phyloP scores from a whole-genome alignment of 1,140 invertebrate species.

The Heliothis virescens region DNA sequence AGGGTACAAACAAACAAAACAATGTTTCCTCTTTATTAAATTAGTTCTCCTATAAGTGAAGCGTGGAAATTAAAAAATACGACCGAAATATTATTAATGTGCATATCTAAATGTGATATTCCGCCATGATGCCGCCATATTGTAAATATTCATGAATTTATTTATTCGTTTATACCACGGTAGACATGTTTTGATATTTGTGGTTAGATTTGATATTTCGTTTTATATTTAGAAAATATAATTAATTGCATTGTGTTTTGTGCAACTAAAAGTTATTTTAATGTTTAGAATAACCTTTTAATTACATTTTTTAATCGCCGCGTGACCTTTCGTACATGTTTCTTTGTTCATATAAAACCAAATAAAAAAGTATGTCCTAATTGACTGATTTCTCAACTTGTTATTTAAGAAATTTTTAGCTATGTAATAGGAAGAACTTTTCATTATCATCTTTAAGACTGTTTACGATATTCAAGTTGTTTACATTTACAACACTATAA shows the following conservation, averaged over 20 bases:
- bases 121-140: conserved; percentile 11
- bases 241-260: background rate
- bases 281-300: no score
- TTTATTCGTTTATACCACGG: conserved; percentile 18
- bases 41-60: background rate
- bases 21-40: no score
- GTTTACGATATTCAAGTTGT: background rate
- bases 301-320: no score
- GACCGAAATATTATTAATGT: conserved; percentile 29
- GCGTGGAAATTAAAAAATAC: conserved; percentile 8
- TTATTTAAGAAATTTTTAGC: no score
- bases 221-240: background rate
- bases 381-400: no score
- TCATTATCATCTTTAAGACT: no score
- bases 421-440: no score
- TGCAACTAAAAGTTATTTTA: no score
- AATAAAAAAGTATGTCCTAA: no score
- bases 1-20: no score
- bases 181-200: conserved; percentile 17
- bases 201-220: background rate
- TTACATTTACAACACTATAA: background rate
- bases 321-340: no score
- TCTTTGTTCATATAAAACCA: no score
- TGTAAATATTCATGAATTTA: conserved; percentile 38
- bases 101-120: conserved; percentile 31